Percentiles rank a stretch among this genome's conserved stretches.
Evolutionary conservation across 2,113 vertebrate genomes (phyloP).

Genomic region (Trematomus loennbergii): DNA sequence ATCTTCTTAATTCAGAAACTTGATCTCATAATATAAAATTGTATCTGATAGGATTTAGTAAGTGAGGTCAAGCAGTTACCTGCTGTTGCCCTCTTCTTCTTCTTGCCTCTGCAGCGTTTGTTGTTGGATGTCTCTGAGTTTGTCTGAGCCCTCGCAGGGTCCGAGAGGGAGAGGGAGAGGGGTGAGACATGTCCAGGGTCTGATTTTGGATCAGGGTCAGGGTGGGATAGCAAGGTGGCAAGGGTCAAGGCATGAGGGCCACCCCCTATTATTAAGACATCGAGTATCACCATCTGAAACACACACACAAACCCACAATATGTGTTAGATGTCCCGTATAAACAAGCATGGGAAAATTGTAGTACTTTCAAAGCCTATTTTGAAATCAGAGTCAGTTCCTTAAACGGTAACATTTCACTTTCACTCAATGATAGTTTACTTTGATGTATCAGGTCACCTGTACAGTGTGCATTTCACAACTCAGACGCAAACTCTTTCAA

Average conservation of each 20-base stretch:
- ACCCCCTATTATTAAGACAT: constrained; percentile 82
- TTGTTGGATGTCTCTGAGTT: constrained; percentile 27
- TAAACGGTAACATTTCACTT: not conserved
- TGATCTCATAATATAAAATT: not conserved
- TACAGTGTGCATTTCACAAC: not conserved
- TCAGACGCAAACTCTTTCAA: not conserved
- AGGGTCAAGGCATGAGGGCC: constrained; percentile 85
- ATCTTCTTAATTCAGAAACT: not conserved
- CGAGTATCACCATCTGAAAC: constrained; percentile 75
- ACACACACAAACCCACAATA: not conserved
- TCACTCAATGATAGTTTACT: not conserved
- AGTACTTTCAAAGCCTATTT: constrained; percentile 1
- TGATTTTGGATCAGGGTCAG: constrained; percentile 38
- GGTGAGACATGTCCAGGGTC: constrained; percentile 1
- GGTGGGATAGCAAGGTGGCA: constrained; percentile 75
- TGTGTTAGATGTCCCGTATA: not conserved
- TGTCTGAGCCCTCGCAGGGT: constrained; percentile 3
- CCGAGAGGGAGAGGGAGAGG: not conserved
- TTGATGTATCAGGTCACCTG: not conserved
- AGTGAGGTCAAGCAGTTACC: constrained; percentile 31
- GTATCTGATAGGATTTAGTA: not conserved
- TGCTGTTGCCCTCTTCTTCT: constrained; percentile 49
- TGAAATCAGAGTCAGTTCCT: not conserved
- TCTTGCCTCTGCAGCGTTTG: constrained; percentile 43
- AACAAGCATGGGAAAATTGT: not conserved